Evolutionary conservation across 2,888 invertebrate species (phyloP).

Genomic region (Phragmatobia fuliginosa): DNA sequence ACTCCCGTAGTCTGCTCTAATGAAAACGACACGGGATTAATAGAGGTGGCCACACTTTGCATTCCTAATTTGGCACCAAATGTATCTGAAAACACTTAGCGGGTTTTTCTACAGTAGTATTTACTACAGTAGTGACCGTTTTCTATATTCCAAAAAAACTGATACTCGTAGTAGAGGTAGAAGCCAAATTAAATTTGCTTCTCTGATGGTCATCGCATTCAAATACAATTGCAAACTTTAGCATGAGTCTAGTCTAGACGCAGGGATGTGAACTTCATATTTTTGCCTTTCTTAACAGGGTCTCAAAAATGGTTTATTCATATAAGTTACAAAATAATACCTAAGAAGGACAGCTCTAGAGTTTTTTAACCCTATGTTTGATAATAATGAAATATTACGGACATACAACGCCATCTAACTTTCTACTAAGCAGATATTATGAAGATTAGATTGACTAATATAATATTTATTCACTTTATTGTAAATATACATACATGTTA

Average conservation of each 20-base stretch:
- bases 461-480: too few relatives aligned
- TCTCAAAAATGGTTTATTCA: not conserved
- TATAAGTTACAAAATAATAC: not conserved
- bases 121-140: not conserved
- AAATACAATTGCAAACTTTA: conserved; percentile 27
- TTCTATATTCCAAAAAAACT: not conserved
- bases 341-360: too few relatives aligned
- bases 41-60: too few relatives aligned
- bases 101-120: not conserved
- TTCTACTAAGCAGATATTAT: too few relatives aligned
- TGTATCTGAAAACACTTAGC: not conserved
- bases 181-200: conserved; percentile 42
- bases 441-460: too few relatives aligned
- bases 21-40: too few relatives aligned
- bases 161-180: conserved; percentile 10
- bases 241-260: conserved; percentile 11
- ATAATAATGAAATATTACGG: too few relatives aligned
- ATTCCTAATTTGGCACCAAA: too few relatives aligned
- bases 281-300: not conserved
- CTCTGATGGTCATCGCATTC: conserved; percentile 30
- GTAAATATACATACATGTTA: too few relatives aligned
- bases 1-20: too few relatives aligned
- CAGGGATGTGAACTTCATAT: not conserved
- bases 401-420: too few relatives aligned
- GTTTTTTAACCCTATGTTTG: too few relatives aligned